Evolutionary conservation across 2,113 vertebrate species (phyloP).

Genomic region (Sakesphorus luctuosus): DNA sequence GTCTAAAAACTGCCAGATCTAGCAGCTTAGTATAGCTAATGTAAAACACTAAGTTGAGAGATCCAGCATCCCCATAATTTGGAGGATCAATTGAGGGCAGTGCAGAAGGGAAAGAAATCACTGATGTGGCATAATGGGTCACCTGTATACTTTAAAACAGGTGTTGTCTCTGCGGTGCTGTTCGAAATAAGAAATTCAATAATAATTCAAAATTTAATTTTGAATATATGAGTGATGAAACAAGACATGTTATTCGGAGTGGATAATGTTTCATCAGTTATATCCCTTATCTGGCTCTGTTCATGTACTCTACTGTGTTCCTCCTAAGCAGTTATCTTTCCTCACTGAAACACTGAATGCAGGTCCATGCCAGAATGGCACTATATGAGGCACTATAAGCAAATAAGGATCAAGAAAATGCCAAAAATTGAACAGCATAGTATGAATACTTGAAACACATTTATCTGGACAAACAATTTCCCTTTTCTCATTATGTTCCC

Average conservation of each 20-base stretch:
- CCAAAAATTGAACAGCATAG: neutral
- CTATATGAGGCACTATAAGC: neutral
- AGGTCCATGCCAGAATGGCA: neutral
- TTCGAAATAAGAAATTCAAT: neutral
- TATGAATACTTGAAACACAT: neutral
- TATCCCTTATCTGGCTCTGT: neutral
- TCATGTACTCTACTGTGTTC: neutral
- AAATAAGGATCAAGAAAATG: neutral
- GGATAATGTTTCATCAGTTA: neutral
- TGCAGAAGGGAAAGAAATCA: neutral
- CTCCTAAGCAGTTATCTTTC: neutral
- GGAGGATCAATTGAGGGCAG: neutral
- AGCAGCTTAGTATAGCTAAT: neutral
- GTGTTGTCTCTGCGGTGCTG: neutral
- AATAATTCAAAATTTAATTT: neutral
- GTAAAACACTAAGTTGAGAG: neutral
- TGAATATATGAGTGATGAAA: neutral
- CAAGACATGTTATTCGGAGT: neutral
- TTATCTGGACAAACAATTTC: neutral
- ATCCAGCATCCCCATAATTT: neutral
- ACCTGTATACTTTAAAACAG: neutral
- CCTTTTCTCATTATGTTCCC: neutral
- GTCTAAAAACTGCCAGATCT: neutral
- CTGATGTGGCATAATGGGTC: neutral
- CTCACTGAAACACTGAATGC: neutral